These are phyloP conservation scores for Decapterus maruadsi DNA, from an alignment of 2,797 vertebrate species.

Conservation along the genomic window DNA sequence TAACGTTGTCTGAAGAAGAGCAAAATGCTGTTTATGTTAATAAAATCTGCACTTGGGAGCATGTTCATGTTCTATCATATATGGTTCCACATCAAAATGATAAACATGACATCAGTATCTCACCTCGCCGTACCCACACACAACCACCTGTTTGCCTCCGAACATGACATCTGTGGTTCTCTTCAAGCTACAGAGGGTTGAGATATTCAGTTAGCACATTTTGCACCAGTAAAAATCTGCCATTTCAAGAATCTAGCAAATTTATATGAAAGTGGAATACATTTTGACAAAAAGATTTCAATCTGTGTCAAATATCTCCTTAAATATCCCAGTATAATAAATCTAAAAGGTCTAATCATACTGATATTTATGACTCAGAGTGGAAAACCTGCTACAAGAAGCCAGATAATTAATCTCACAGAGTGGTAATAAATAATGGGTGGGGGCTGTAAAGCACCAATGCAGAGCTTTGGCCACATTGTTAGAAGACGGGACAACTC, in stretches of 20 bases:
- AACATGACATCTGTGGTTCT: slow-evolving; percentile 98
- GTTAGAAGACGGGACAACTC: slow-evolving; percentile 28
- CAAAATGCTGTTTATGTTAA: no score
- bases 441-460: neutral
- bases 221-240: slow-evolving; percentile 20
- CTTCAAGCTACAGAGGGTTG: slow-evolving; percentile 87
- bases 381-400: slow-evolving; percentile 19
- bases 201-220: slow-evolving; percentile 44
- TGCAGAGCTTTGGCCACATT: slow-evolving; percentile 10
- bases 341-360: slow-evolving; percentile 1
- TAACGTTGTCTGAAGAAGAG: no score
- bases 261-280: neutral
- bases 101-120: slow-evolving; percentile 65
- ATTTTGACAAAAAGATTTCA: neutral
- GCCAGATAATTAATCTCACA: slow-evolving; percentile 42
- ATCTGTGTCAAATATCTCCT: neutral
- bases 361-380: slow-evolving; percentile 3
- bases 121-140: slow-evolving; percentile 97
- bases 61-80: neutral
- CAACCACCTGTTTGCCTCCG: slow-evolving; percentile 96
- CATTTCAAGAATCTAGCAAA: slow-evolving; percentile 2
- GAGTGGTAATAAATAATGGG: slow-evolving; percentile 18
- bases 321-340: slow-evolving; percentile 4
- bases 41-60: no score
- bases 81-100: slow-evolving; percentile 8